Evolutionary conservation across 2,888 invertebrate genomes (phyloP).

Genomic region (Drosophila tripunctata): DNA sequence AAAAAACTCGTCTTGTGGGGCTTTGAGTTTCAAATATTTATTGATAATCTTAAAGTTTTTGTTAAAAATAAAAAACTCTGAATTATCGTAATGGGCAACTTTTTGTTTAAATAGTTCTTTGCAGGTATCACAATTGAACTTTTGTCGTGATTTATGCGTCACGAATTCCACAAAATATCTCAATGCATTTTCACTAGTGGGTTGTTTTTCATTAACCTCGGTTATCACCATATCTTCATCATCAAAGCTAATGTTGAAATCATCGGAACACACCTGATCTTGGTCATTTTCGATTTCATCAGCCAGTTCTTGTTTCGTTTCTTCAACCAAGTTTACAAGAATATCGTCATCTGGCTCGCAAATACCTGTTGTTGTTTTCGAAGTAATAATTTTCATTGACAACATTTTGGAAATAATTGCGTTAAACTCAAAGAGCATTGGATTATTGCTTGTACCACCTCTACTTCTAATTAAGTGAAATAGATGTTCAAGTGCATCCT

Average conservation of each 20-base stretch:
- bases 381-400: conserved; percentile 14
- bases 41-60: too few species aligned
- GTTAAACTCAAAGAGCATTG: too few species aligned
- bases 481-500: conserved; percentile 11
- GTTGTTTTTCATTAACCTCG: background rate
- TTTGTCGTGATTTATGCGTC: conserved; percentile 5
- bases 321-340: conserved; percentile 1
- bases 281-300: background rate
- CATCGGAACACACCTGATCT: background rate
- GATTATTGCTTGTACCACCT: conserved; percentile 15
- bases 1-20: conserved; percentile 1
- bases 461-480: conserved; percentile 21
- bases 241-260: background rate
- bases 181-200: conserved; percentile 8
- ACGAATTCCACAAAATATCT: conserved; percentile 12
- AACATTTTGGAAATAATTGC: conserved; percentile 18
- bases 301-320: too few species aligned
- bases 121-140: conserved; percentile 3
- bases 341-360: conserved; percentile 4
- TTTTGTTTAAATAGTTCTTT: background rate
- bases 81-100: background rate
- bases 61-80: conserved; percentile 7
- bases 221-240: background rate
- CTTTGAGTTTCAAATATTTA: conserved; percentile 10
- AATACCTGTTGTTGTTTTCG: conserved; percentile 5